phyloP scores from a whole-genome alignment of 2,797 vertebrate species.

The Pangasius djambal region DNA sequence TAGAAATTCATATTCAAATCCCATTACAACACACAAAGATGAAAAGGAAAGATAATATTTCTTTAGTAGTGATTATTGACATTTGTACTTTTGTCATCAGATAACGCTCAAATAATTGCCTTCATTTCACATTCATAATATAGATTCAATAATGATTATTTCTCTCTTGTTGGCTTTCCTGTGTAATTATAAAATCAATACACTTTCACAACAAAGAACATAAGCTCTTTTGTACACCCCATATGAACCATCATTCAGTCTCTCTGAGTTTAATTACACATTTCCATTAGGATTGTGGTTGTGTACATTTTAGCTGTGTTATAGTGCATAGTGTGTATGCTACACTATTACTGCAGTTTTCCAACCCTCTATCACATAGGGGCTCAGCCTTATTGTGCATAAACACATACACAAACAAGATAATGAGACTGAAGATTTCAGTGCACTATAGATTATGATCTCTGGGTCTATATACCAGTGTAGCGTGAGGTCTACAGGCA shows the following conservation, averaged over 20 bases:
- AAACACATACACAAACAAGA: slow-evolving; percentile 24
- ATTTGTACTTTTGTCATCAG: neutral
- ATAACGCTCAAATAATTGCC: neutral
- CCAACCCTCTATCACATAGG: neutral
- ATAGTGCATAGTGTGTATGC: slow-evolving; percentile 18
- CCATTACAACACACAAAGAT: too few species aligned
- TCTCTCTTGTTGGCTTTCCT: neutral
- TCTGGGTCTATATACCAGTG: neutral
- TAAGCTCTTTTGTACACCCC: neutral
- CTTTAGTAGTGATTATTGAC: neutral
- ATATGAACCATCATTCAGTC: slow-evolving; percentile 45
- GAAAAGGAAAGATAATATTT: neutral
- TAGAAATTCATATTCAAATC: neutral
- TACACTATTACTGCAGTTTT: slow-evolving; percentile 49
- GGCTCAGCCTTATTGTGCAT: slow-evolving; percentile 15
- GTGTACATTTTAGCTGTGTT: slow-evolving; percentile 50
- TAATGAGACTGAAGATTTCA: neutral
- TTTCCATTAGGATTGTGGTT: slow-evolving; percentile 44
- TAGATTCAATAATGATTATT: neutral
- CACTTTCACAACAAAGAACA: slow-evolving; percentile 30
- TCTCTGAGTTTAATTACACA: slow-evolving; percentile 53
- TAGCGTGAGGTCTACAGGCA: neutral
- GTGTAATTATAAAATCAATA: slow-evolving; percentile 31
- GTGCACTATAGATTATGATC: neutral
- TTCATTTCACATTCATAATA: slow-evolving; percentile 14